Base-by-base conservation (phyloP, 30 jellyfish, hydroid and myxozoan species). In the Aurelia aurita complex sp. Pacific region DNA sequence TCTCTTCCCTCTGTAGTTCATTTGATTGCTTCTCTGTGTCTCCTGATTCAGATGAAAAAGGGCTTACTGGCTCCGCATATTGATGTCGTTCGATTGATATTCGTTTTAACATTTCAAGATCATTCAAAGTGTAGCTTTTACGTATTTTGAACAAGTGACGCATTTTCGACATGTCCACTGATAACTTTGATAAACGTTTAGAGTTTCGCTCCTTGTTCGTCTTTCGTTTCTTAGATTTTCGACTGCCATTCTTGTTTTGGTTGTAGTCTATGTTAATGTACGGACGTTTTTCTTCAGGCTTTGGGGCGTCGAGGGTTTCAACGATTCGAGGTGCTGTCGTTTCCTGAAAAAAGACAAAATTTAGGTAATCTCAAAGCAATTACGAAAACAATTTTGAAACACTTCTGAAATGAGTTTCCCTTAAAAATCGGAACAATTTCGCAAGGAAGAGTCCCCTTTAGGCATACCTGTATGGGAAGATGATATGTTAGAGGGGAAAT, bases 21-120 rank as follows among this genome's bases (percentile, higher is more conserved):
- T 34, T 57, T 18, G 59, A 15, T 46, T 34, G 17, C 67, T 16
- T 42, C 6, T 63, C 65, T 15, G 42, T 23, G 5, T 63, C 43
- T 8, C 62, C 68, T 3, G 91, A 42, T 1, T 62, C 32, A 8
- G 69, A 36, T 17, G 91, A 82, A 6, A 61, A 11, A 55, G 91
- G 91, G 36, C 91, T 82, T 12, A 82, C 60, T 1, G 91, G 91
- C 23, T 82, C 91, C 38, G 72, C 91, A 29, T 82, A 82, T 42
- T 82, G 73, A 43, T 82, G 91, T 34, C 77, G 61, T 42, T 82
- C 91, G 34, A 82, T 82, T 12, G 91, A 82, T 3, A 69, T 82
- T 36, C 91, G 77, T 34, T 82, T 82, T 53, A 82, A 32, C 91
- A 82, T 53, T 70, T 82, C 91, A 15, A 82, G 79, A 46, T 82